Evolutionary conservation across 2,113 vertebrate genomes (phyloP).

Genomic region (Megaleporinus macrocephalus): DNA sequence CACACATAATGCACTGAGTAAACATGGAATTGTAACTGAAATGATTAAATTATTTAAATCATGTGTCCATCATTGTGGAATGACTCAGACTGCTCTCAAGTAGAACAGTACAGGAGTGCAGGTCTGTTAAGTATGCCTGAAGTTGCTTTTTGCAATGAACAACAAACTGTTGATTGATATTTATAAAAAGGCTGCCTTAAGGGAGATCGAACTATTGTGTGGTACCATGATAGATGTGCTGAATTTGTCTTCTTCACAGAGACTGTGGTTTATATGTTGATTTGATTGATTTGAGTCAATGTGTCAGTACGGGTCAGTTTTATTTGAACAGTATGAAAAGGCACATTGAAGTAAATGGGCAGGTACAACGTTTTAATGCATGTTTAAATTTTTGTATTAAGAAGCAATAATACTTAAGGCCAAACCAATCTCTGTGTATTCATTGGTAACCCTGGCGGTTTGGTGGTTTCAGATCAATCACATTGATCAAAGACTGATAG

Average conservation of each 20-base stretch:
- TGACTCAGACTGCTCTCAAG: neutral
- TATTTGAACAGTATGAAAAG: neutral
- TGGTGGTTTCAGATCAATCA: neutral
- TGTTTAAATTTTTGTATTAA: conserved; percentile 36
- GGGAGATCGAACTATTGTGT: neutral
- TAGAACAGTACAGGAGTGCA: no score
- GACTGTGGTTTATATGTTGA: no score
- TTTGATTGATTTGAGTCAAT: no score
- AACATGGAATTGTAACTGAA: no score
- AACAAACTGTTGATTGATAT: neutral
- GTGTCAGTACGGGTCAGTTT: neutral
- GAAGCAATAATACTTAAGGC: conserved; percentile 43
- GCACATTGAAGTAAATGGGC: neutral
- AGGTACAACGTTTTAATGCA: conserved; percentile 26
- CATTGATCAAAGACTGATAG: neutral
- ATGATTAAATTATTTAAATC: no score
- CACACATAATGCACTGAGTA: no score
- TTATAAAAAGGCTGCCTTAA: neutral
- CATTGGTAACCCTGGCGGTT: no score
- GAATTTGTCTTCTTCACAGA: neutral
- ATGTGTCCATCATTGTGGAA: neutral
- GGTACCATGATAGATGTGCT: neutral
- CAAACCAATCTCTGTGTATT: neutral
- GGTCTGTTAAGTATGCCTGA: neutral
- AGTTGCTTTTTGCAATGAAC: neutral